Conservation (phyloP, 2,888 invertebrate genomes). For the Drosophila tanythrix region DNA sequence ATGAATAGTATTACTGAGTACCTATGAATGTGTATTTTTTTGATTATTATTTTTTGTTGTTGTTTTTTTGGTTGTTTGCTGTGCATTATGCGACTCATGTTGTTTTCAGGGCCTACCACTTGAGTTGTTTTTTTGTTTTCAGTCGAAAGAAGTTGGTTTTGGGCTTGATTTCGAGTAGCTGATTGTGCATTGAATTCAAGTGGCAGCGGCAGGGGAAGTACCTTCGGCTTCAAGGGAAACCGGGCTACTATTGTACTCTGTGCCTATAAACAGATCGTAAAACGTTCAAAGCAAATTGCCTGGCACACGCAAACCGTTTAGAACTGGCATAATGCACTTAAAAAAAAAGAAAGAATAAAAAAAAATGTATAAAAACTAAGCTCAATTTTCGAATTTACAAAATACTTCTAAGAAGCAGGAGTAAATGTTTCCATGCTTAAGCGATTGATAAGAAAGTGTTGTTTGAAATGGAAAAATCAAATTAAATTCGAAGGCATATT, state of each 20-base stretch:
- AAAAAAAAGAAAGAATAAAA: neutral
- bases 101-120: constrained; percentile 59
- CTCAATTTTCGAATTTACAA: neutral
- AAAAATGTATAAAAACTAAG: neutral
- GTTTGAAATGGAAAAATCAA: neutral
- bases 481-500: neutral
- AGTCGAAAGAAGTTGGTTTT: constrained; percentile 28
- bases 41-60: no score
- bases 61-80: constrained; percentile 14
- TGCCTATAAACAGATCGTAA: constrained; percentile 76
- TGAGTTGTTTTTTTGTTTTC: constrained; percentile 29
- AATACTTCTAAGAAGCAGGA: neutral
- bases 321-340: constrained; percentile 18
- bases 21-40: constrained; percentile 47
- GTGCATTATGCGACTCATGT: constrained; percentile 19
- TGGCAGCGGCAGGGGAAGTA: neutral
- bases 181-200: constrained; percentile 52
- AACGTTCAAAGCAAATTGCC: constrained; percentile 72
- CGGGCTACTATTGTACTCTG: constrained; percentile 14
- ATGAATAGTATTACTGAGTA: constrained; percentile 64
- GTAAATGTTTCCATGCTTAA: neutral
- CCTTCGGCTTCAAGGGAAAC: neutral
- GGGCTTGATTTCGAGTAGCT: constrained; percentile 60
- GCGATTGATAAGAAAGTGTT: neutral
- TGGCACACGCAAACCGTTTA: constrained; percentile 73